Percentiles rank a stretch among this genome's conserved stretches.
Conservation (phyloP, 2,888 invertebrate species). For the Halocaridina rubra region DNA sequence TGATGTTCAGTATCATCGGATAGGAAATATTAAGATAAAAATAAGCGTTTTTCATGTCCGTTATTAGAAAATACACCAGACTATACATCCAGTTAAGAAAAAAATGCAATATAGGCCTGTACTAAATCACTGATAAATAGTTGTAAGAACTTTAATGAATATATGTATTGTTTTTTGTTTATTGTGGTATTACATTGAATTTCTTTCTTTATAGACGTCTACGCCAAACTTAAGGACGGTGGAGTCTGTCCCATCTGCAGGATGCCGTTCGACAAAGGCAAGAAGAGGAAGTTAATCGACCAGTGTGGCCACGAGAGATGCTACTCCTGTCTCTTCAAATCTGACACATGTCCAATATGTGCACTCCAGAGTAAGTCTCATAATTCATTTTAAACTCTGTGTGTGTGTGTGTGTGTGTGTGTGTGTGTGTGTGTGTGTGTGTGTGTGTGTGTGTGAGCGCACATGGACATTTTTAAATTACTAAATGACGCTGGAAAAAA, state of each 20-base stretch:
- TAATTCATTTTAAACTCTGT: background rate
- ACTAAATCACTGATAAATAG: background rate
- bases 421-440: too few species aligned
- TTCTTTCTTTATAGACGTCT: conserved; percentile 27
- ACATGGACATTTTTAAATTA: too few species aligned
- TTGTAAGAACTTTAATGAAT: background rate
- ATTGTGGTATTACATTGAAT: too few species aligned
- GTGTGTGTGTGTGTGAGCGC: too few species aligned
- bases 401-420: too few species aligned
- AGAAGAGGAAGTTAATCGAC: conserved; percentile 93
- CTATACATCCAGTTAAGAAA: background rate
- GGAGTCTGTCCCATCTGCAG: conserved; percentile 69
- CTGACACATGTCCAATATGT: conserved; percentile 91
- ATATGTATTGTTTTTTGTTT: background rate
- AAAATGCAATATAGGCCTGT: background rate
- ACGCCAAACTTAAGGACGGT: conserved; percentile 42
- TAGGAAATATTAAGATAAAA: too few species aligned
- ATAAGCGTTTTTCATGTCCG: background rate
- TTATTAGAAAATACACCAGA: background rate
- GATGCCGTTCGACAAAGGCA: conserved; percentile 94
- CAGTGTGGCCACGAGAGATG: conserved; percentile 95
- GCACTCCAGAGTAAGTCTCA: conserved; percentile 65
- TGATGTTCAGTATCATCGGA: too few species aligned
- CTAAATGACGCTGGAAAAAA: too few species aligned
- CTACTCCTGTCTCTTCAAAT: conserved; percentile 93